Percentiles rank a stretch among this genome's conserved stretches.
These are phyloP conservation scores for Drosophila sp. DNA, from an alignment of 1,140 invertebrate species.

Conservation along the genomic window DNA sequence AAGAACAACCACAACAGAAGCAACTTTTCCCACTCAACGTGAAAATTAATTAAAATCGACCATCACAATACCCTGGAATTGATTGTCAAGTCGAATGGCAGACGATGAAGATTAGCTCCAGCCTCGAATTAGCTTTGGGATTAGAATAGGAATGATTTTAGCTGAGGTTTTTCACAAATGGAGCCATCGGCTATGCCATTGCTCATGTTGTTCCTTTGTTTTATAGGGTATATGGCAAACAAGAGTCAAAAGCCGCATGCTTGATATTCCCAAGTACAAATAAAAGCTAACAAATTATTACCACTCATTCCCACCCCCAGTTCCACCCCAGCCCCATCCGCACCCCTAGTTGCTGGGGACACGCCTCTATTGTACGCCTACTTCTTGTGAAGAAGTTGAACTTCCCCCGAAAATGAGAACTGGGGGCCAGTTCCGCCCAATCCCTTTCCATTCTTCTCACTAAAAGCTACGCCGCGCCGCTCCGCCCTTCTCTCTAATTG, in stretches of 20 bases:
- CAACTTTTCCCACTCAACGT: background rate
- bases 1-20: conserved; percentile 24
- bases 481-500: conserved; percentile 56
- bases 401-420: background rate
- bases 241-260: conserved; percentile 26
- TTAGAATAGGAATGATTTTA: too few species aligned
- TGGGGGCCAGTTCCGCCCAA: background rate
- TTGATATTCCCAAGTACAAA: conserved; percentile 63
- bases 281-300: conserved; percentile 76
- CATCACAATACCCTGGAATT: background rate
- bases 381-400: background rate
- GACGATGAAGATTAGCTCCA: too few species aligned
- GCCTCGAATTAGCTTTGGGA: too few species aligned
- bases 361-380: conserved; percentile 6
- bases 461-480: background rate
- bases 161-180: too few species aligned
- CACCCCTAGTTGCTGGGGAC: conserved; percentile 6
- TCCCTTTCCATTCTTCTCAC: background rate
- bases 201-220: background rate
- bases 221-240: conserved; percentile 1
- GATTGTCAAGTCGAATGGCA: too few species aligned
- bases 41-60: background rate
- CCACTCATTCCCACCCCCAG: conserved; percentile 30
- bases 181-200: too few species aligned
- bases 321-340: conserved; percentile 13